phyloP scores from a whole-genome alignment of 1,140 invertebrate species.

The Copidosoma floridanum region DNA sequence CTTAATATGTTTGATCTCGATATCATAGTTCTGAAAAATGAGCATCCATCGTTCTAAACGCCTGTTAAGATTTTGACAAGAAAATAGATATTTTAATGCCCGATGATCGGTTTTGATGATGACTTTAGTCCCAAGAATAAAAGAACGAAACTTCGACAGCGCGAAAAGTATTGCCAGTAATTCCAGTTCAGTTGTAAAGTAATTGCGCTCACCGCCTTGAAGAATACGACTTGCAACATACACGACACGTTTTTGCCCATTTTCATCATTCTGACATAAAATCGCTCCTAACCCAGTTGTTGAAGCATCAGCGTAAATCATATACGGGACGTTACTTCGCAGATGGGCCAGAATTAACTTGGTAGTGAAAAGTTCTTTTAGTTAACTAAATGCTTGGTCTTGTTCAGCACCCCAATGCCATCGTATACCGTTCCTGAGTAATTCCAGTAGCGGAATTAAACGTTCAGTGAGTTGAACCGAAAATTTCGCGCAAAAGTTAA shows the following conservation, averaged over 20 bases:
- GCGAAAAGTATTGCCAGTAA: neutral
- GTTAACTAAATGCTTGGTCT: neutral
- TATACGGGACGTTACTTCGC: neutral
- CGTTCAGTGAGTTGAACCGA: constrained; percentile 1
- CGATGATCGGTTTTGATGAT: neutral
- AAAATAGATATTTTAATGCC: neutral
- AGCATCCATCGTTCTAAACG: constrained; percentile 1
- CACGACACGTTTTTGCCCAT: neutral
- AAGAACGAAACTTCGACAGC: constrained; percentile 1
- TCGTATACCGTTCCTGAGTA: neutral
- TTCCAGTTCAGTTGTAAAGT: constrained; percentile 2
- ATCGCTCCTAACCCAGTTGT: constrained; percentile 6
- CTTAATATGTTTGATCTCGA: neutral
- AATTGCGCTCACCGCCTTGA: neutral
- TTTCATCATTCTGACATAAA: neutral
- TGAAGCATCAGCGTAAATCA: constrained; percentile 8
- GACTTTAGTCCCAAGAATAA: neutral
- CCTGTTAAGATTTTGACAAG: neutral
- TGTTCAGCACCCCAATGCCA: neutral
- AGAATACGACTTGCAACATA: neutral
- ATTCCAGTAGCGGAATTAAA: constrained; percentile 3
- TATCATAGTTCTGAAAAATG: constrained; percentile 1
- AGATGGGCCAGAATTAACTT: constrained; percentile 6
- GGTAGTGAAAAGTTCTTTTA: constrained; percentile 6
- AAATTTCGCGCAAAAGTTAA: constrained; percentile 13